Base-by-base conservation (phyloP, 2,797 vertebrate species). In the Eremophila alpestris region DNA sequence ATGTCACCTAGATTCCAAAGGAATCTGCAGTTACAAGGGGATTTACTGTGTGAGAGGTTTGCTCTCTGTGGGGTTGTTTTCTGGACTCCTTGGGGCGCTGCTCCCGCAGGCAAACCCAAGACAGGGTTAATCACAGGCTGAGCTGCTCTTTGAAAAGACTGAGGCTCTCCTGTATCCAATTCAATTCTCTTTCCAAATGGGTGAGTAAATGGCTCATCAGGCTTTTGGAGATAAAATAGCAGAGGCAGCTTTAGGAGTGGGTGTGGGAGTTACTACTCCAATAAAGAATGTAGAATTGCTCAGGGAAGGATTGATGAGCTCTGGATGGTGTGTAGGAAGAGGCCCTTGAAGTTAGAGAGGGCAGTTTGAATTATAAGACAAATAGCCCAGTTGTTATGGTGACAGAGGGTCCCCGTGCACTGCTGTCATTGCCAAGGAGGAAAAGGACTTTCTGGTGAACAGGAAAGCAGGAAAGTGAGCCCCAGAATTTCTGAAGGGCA, bases 261-360 rank as follows among this genome's bases (percentile, higher is more conserved):
- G 56, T 77, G 78, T 91, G 62, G 71, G 92, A 95, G 79, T 81
- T 65, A 65, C 55, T 78, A 3, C 65, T 85, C 59, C 63, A 90
- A 18, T 79, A 76, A 81, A 67, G 63, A 91, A 76, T 2, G 21
- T 3, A 62, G 84, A 67, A 87, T 80, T 62, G 55, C 76, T 81
- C 58, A 15, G 63, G 63, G 80, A 79, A 68, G 80, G 93, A 93
- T 70, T 95, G 83, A 95, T 95, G 95, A 74, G 82, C 65, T 86
- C 79, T 81, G 64, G 48, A 16, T 3, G 3, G 55, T 60, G 76
- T 87, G 90, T 91, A 83, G 93, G 90, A 95, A 92, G 90, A 86
- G 69, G 65, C 36, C 43, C 71, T 93, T 55, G 68, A 92, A 92
- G 65, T 80, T 69, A 51, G 82, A 90, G 87, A 93, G 87, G 85